Base-by-base conservation (phyloP, 2,113 vertebrate genomes). In the Prionailurus viverrinus region DNA sequence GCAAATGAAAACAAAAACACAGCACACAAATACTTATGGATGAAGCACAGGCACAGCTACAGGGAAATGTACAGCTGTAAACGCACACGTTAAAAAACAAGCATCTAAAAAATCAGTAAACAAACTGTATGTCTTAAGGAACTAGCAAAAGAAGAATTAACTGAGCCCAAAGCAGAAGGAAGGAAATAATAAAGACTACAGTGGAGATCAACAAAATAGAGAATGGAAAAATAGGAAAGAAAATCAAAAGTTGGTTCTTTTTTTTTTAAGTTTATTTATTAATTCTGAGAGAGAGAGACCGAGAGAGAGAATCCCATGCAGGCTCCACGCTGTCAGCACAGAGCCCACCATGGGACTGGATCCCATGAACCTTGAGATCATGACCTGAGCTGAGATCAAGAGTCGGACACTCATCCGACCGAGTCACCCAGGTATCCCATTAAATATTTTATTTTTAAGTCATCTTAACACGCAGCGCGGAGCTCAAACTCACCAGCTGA, bases 11-110 rank as follows among this genome's bases (percentile, higher is more conserved):
- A 74, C 39, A 41, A 41, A 74, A 27, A 41, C 61, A 63, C 5
- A 9, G 39, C 23, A 5, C 6, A 10, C 19, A 1, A n/a, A 73
- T 10, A 12, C 10, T 12, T 12, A 19, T 10, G 19, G 69, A 18
- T 1, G 19, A 10, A 39, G n/a, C 10, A 10, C 19, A 1, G 5
- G 33, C 7, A 7, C 36, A 23, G 36, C 19, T 10, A 13, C 2
- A 23, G 18, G 23, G 23, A 41, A 19, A 27, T 14, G 71, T 25
- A 25, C 71, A 27, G 36, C 71, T 39, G 12, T 25, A 41, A 5
- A 14, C 11, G 5, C 39, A 27, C 23, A 45, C 4, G 12, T 7
- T 21, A 7, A 74, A 74, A 21, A 13, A 74, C 23, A 41, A 41
- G 71, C 27, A 7, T 41, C 71, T 45, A 39, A 74, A 41, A 73